Evolutionary conservation across 1,140 invertebrate genomes (phyloP).

Genomic region (Drosophila ohnishii): DNA sequence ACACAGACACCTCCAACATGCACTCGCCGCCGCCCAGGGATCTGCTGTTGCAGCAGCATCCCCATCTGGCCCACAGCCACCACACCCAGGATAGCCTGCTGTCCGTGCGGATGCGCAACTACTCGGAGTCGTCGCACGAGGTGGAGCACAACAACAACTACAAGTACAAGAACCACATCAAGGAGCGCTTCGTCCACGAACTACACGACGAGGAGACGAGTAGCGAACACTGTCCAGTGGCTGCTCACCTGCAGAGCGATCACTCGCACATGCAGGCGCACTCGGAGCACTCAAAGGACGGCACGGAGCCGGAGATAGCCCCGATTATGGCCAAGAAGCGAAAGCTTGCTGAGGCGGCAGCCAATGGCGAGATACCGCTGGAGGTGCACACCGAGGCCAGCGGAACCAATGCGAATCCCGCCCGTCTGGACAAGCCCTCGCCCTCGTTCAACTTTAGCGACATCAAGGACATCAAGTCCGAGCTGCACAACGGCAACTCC

Average conservation of each 20-base stretch:
- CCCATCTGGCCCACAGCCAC: conserved; percentile 66
- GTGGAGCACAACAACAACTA: conserved; percentile 87
- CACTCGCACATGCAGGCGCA: conserved; percentile 73
- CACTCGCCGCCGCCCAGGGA: conserved; percentile 79
- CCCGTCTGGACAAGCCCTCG: conserved; percentile 57
- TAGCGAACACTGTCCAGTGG: conserved; percentile 67
- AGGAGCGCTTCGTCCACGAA: conserved; percentile 89
- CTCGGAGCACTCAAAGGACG: conserved; percentile 81
- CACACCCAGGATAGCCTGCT: conserved; percentile 62
- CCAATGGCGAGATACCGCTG: conserved; percentile 53
- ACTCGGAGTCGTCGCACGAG: conserved; percentile 83
- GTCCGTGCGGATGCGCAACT: conserved; percentile 78
- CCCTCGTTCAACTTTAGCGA: conserved; percentile 69
- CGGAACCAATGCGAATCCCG: conserved; percentile 13
- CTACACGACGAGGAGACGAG: conserved; percentile 79
- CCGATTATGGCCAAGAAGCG: conserved; percentile 80
- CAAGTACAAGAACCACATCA: conserved; percentile 98
- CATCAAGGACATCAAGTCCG: conserved; percentile 78
- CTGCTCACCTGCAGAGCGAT: conserved; percentile 71
- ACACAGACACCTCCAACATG: conserved; percentile 81
- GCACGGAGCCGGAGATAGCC: conserved; percentile 77
- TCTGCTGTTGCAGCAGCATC: conserved; percentile 58
- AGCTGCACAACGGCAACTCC: conserved; percentile 65
- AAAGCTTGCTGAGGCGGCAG: conserved; percentile 71
- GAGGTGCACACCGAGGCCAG: conserved; percentile 49